A percentile compares a stretch with the other conserved stretches of the same genome.
phyloP scores from a whole-genome alignment of 2,113 vertebrate species.

The Gobio gobio region DNA sequence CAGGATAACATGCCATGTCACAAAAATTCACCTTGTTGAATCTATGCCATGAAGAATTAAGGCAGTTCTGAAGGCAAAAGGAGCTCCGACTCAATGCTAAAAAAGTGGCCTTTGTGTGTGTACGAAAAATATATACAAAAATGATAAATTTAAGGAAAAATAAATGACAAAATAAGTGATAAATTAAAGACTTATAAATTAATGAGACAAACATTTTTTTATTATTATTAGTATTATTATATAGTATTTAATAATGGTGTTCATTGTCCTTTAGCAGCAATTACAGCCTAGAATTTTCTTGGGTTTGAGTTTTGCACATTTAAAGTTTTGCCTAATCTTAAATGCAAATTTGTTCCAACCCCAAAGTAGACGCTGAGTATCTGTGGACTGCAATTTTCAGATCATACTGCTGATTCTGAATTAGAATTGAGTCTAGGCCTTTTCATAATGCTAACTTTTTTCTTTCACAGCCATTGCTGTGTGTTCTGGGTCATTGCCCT shows the following conservation, averaged over 20 bases:
- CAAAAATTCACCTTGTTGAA: too few species aligned
- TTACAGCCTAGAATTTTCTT: not conserved
- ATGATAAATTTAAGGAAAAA: too few species aligned
- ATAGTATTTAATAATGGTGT: not conserved
- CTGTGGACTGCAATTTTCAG: not conserved
- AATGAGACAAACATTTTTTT: too few species aligned
- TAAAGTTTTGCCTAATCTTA: slow-evolving; percentile 13
- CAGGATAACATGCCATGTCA: too few species aligned
- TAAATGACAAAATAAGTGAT: too few species aligned
- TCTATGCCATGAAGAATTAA: too few species aligned
- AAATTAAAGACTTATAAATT: too few species aligned
- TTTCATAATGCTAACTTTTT: not conserved
- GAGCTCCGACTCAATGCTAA: too few species aligned
- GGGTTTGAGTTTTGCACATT: not conserved
- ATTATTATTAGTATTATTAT: too few species aligned
- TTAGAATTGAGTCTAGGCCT: not conserved
- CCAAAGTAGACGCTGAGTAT: not conserved
- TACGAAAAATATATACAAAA: too few species aligned
- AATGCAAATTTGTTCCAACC: slow-evolving; percentile 11
- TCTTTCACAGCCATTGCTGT: not conserved
- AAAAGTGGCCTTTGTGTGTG: too few species aligned
- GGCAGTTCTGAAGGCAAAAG: too few species aligned
- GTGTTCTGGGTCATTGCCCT: not conserved
- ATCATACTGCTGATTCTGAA: not conserved
- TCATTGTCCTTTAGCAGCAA: not conserved